Percentiles rank a stretch among this genome's conserved stretches.
These are phyloP conservation scores for Collichthys lucidus DNA, from an alignment of 2,113 vertebrate genomes.

Conservation along the genomic window DNA sequence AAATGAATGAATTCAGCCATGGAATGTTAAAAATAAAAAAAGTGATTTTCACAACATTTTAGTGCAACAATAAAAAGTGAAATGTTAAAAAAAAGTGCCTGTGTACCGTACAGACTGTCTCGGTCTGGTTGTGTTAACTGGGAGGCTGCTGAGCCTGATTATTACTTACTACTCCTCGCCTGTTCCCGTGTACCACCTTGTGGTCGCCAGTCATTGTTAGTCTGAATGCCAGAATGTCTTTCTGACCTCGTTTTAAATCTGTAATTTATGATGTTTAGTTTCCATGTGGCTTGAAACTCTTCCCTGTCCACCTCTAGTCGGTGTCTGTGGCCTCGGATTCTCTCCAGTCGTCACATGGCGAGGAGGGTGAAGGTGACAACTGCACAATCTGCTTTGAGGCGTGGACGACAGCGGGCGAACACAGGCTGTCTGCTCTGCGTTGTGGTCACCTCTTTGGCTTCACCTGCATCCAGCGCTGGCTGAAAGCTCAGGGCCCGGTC, in stretches of 20 bases:
- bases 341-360: not conserved
- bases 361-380: conserved; percentile 87
- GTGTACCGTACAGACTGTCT: too few relatives aligned
- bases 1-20: too few relatives aligned
- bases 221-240: not conserved
- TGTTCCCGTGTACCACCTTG: too few relatives aligned
- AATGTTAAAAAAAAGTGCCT: too few relatives aligned
- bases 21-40: too few relatives aligned
- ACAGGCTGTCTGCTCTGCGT: conserved; percentile 90
- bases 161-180: too few relatives aligned
- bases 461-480: conserved; percentile 93
- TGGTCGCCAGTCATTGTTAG: too few relatives aligned
- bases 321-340: not conserved
- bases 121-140: too few relatives aligned
- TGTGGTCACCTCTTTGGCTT: conserved; percentile 97
- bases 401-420: conserved; percentile 93
- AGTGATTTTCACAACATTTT: too few relatives aligned
- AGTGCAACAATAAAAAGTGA: too few relatives aligned
- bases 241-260: not conserved
- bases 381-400: conserved; percentile 96
- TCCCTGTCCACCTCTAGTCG: conserved; percentile 19
- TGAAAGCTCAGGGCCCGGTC: conserved; percentile 88
- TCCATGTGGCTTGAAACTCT: not conserved
- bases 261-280: not conserved
- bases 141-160: too few relatives aligned